Evolutionary conservation across 2,113 vertebrate species (phyloP).

Genomic region (Gopherus flavomarginatus): DNA sequence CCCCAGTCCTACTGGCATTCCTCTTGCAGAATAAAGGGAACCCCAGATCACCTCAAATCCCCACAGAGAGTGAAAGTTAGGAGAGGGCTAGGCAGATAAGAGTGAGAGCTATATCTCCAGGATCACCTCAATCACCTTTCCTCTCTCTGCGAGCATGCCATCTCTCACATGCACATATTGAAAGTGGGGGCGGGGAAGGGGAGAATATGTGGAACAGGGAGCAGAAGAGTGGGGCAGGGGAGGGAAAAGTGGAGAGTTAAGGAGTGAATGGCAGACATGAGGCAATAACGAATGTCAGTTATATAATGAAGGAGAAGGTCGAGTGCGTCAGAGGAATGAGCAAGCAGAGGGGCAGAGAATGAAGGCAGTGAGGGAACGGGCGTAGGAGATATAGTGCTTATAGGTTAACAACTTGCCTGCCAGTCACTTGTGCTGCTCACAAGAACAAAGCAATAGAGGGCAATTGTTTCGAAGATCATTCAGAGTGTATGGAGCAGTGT

Average conservation of each 20-base stretch:
- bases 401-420: neutral
- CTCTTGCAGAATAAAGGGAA: neutral
- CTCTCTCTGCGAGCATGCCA: neutral
- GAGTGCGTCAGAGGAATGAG: neutral
- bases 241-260: neutral
- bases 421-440: neutral
- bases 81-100: neutral
- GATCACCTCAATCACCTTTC: neutral
- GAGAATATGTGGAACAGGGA: neutral
- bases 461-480: neutral
- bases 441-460: neutral
- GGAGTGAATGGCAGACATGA: neutral
- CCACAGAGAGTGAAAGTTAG: neutral
- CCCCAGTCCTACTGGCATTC: neutral
- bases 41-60: neutral
- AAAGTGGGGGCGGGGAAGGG: neutral
- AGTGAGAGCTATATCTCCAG: neutral
- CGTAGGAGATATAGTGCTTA: neutral
- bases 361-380: neutral
- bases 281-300: neutral
- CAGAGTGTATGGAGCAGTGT: neutral
- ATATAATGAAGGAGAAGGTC: neutral
- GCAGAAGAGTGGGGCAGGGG: neutral
- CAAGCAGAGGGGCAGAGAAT: accelerated
- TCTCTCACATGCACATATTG: neutral